Evolutionary conservation across 2,888 invertebrate species (phyloP).

Genomic region (Mongoloraphidia duomilia): DNA sequence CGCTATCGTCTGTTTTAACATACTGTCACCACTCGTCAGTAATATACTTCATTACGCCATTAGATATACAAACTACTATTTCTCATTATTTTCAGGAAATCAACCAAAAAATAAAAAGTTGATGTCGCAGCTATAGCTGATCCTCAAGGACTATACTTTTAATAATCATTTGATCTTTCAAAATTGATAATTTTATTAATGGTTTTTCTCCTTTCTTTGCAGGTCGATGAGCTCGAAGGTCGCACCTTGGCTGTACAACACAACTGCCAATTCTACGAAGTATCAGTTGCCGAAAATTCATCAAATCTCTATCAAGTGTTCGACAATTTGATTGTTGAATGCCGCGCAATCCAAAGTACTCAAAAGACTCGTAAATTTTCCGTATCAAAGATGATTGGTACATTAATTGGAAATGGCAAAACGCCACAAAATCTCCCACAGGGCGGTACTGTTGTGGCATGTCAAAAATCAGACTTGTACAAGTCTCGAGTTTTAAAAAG

Average conservation of each 20-base stretch:
- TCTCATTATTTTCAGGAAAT: no score
- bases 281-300: slow-evolving; percentile 69
- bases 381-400: slow-evolving; percentile 67
- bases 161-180: no score
- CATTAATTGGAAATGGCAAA: slow-evolving; percentile 44
- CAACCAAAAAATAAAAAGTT: no score
- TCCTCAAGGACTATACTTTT: no score
- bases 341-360: slow-evolving; percentile 34
- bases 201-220: slow-evolving; percentile 22
- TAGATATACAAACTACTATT: no score
- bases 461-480: slow-evolving; percentile 42
- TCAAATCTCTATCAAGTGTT: slow-evolving; percentile 59
- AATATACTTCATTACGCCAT: no score
- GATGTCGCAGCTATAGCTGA: no score
- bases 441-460: slow-evolving; percentile 43
- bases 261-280: slow-evolving; percentile 62
- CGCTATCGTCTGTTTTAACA: no score
- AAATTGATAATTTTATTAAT: background rate
- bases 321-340: slow-evolving; percentile 52
- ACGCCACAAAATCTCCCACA: slow-evolving; percentile 25
- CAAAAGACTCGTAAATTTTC: slow-evolving; percentile 58
- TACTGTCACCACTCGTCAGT: no score
- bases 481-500: slow-evolving; percentile 39
- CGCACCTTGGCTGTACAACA: slow-evolving; percentile 49
- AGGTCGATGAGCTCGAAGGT: slow-evolving; percentile 60